Percentiles rank a stretch among this genome's conserved stretches.
phyloP scores from a whole-genome alignment of 2,797 vertebrate genomes.

The Malurus leucopterus region DNA sequence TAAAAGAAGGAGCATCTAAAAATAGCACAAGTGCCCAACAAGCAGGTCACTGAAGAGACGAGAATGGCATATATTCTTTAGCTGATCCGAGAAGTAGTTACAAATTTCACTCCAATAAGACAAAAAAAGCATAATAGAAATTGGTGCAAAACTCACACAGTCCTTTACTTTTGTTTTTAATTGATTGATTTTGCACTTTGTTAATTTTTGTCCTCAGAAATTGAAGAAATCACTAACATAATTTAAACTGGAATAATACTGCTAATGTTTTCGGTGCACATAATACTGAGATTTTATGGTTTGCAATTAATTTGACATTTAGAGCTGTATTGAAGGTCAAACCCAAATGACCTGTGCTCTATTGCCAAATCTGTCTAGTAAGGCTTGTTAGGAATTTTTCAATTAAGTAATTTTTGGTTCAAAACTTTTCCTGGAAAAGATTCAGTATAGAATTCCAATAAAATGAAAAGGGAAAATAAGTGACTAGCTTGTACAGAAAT shows the following conservation, averaged over 20 bases:
- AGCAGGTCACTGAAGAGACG: not conserved
- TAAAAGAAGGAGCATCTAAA: not conserved
- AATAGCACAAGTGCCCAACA: not conserved
- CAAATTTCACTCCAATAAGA: not conserved
- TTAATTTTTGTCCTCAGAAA: not conserved
- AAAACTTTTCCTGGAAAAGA: not conserved
- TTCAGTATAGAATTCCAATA: not conserved
- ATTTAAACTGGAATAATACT: not conserved
- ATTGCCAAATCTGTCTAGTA: not conserved
- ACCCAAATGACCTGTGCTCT: not conserved
- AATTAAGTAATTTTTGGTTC: not conserved
- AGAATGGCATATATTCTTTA: not conserved
- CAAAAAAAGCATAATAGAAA: not conserved
- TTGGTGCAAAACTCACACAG: not conserved
- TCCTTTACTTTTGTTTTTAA: fast-evolving
- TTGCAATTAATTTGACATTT: not conserved
- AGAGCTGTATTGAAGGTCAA: not conserved
- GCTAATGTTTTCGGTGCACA: not conserved
- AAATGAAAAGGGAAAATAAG: not conserved
- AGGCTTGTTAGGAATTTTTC: not conserved
- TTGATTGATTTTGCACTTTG: not conserved
- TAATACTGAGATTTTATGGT: not conserved
- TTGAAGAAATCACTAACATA: not conserved
- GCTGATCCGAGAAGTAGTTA: not conserved
- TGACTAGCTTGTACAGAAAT: not conserved